Base-by-base conservation (phyloP, 2,797 vertebrate genomes). In the Oryzias dopingdopingensis region DNA sequence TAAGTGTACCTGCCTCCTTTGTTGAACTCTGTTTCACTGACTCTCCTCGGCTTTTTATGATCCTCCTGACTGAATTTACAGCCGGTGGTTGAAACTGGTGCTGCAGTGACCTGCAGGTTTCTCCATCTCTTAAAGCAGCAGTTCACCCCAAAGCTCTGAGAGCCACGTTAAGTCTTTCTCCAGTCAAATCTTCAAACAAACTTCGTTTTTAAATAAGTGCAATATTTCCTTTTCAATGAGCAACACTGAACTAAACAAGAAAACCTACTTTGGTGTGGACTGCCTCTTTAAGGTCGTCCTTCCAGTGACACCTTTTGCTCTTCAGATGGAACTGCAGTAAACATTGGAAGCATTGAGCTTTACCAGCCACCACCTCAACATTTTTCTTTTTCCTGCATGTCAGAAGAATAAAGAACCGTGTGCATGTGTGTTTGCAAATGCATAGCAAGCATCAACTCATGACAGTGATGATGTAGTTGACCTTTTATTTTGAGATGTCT, bases 1-100 rank as follows among this genome's bases (percentile, higher is more conserved):
- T 80, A 70, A 67, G 68, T 68, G 43, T 46, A 82, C 82, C 82
- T 83, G 80, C 88, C 87, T 90, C 79, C 81, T 87, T 73, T 84
- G 83, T 87, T 88, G 62, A 79, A 72, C 52, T 58, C 70, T 79
- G 71, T 78, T 74, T 78, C 68, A 69, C 78, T 65, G 75, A 65
- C 52, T 56, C 58, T 63, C 57, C 40, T 70, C 61, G 56, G 6
- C 55, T 49, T 62, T 61, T 65, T 69, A 61, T 47, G 73, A 72
- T 53, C 69, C 42, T 66, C 51, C 60, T 66, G 48, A 62, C 59
- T 46, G 6, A 68, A 72, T 80, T 77, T 65, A 62, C 74, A 70
- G 69, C 70, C 2, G 67, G 50, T 65, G 77, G 71, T 49, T 74
- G 81, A 86, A 84, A 75, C 76, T 67, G 71, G 72, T 68, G 59